Conservation (phyloP, 2,888 invertebrate genomes). For the Drosophila quinaria region DNA sequence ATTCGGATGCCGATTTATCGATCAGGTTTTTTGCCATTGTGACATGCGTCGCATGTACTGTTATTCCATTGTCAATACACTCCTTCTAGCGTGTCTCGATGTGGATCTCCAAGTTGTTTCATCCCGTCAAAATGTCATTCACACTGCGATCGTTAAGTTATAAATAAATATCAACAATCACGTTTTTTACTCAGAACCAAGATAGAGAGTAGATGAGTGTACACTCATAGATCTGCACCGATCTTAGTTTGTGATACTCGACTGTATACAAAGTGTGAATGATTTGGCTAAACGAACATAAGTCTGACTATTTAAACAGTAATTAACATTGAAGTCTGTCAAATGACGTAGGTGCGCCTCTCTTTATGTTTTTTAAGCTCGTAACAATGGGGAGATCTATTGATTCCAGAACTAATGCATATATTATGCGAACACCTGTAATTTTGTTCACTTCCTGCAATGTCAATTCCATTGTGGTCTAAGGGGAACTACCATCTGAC, state of each 20-base stretch:
- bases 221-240: slow-evolving; percentile 4
- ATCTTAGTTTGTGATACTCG: slow-evolving; percentile 20
- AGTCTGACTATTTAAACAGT: slow-evolving; percentile 20
- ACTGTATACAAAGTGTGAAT: slow-evolving; percentile 14
- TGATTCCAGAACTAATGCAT: slow-evolving; percentile 7
- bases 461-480: slow-evolving; percentile 10
- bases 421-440: slow-evolving; percentile 22
- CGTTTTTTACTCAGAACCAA: slow-evolving; percentile 41
- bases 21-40: slow-evolving; percentile 61
- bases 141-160: slow-evolving; percentile 39
- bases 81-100: slow-evolving; percentile 17
- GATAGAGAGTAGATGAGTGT: background rate
- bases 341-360: slow-evolving; percentile 48
- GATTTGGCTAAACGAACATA: slow-evolving; percentile 26
- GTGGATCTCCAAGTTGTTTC: slow-evolving; percentile 25
- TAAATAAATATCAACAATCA: slow-evolving; percentile 22
- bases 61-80: slow-evolving; percentile 29
- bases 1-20: slow-evolving; percentile 53
- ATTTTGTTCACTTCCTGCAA: slow-evolving; percentile 31
- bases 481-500: slow-evolving; percentile 50
- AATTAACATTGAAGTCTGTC: slow-evolving; percentile 25
- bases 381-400: background rate
- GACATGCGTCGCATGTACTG: slow-evolving; percentile 62
- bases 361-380: background rate
- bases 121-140: slow-evolving; percentile 67